phyloP scores from a whole-genome alignment of 2,888 invertebrate genomes.

The Lysandra coridon region DNA sequence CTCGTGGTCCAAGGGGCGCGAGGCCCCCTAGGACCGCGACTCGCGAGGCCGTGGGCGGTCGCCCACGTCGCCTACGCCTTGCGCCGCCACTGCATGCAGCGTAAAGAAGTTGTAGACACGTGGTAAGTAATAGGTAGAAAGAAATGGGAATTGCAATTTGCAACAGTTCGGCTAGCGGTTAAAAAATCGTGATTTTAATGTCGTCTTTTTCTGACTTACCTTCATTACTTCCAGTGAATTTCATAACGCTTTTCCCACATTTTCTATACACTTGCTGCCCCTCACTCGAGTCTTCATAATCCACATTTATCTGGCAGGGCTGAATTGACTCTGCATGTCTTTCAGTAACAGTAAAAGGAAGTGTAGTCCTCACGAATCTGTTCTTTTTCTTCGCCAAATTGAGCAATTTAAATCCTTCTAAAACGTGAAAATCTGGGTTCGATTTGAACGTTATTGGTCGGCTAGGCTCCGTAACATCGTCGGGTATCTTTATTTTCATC shows the following conservation, averaged over 20 bases:
- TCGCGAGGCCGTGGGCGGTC: too few species aligned
- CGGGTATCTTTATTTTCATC: slow-evolving; percentile 49
- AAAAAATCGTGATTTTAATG: too few species aligned
- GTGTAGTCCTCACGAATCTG: slow-evolving; percentile 51
- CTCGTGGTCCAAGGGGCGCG: too few species aligned
- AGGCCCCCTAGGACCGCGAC: too few species aligned
- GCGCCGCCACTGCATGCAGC: too few species aligned
- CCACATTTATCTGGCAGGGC: slow-evolving; percentile 41
- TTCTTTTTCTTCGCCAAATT: slow-evolving; percentile 59
- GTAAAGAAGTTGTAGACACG: too few species aligned
- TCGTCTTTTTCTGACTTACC: slow-evolving; percentile 14
- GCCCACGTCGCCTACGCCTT: too few species aligned
- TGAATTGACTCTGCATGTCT: slow-evolving; percentile 46
- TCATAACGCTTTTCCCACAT: slow-evolving; percentile 55
- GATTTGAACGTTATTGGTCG: slow-evolving; percentile 60
- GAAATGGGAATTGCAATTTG: too few species aligned
- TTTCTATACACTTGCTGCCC: slow-evolving; percentile 51
- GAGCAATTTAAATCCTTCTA: slow-evolving; percentile 67
- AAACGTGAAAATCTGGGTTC: slow-evolving; percentile 66
- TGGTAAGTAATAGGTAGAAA: too few species aligned
- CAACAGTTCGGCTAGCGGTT: too few species aligned
- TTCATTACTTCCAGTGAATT: slow-evolving; percentile 13
- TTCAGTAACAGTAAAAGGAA: slow-evolving; percentile 45
- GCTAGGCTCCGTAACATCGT: slow-evolving; percentile 42
- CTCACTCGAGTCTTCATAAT: slow-evolving; percentile 48